phyloP scores from a whole-genome alignment of 2,888 invertebrate genomes.

The Hetaerina titia region DNA sequence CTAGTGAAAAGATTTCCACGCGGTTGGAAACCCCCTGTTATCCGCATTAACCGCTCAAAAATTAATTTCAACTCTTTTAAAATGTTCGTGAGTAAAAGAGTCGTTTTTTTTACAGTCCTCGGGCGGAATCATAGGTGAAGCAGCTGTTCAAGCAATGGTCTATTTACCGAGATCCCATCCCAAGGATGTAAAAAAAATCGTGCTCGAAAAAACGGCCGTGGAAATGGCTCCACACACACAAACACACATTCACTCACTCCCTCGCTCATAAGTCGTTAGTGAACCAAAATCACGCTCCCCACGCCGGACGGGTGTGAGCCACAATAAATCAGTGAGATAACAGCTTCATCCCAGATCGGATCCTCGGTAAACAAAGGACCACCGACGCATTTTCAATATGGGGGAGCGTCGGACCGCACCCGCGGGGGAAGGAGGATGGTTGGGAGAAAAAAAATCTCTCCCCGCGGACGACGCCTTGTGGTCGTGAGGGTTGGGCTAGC shows the following conservation, averaged over 20 bases:
- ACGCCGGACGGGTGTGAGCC: conserved; percentile 22
- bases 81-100: neutral
- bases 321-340: conserved; percentile 65
- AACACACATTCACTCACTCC: neutral
- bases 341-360: conserved; percentile 57
- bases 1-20: neutral
- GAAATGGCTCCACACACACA: neutral
- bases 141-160: conserved; percentile 46
- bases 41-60: neutral
- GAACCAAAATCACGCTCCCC: conserved; percentile 37
- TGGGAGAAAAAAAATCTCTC: neutral
- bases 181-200: neutral
- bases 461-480: neutral
- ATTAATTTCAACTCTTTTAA: neutral
- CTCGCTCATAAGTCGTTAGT: conserved; percentile 23
- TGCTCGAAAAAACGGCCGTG: neutral
- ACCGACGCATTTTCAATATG: conserved; percentile 58
- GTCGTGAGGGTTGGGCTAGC: neutral
- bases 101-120: neutral
- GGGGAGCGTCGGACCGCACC: neutral
- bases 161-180: neutral
- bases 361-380: conserved; percentile 58
- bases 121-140: neutral
- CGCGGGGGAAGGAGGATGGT: neutral
- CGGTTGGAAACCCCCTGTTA: neutral